Evolutionary conservation across 2,113 vertebrate genomes (phyloP), one percentile per base, ranked within the genome.

Genomic region (Eretmodus cyanostictus): DNA sequence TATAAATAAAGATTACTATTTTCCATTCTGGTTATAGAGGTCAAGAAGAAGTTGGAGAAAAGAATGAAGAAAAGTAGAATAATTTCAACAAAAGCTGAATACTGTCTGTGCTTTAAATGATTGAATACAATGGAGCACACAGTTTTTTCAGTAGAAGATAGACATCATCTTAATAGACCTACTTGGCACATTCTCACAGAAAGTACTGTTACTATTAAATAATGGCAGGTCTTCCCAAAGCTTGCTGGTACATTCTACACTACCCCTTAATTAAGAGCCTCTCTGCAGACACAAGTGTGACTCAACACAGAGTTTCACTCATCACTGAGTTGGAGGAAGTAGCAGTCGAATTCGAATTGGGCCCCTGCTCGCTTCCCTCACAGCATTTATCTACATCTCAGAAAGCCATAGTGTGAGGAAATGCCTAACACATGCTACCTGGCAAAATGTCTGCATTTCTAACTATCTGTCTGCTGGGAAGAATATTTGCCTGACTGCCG

Each of bases 391-490:
- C 88, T 86, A 40, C 82, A 85, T 84, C 84, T 88, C 82, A 53
- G 86, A 53, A 27, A 85, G 82, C 78, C 71, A 81, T 76, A 68
- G 8, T 17, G 40, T 87, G 89, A 87, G 3, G 54, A 89, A 76
- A 68, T 7, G 9, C 68, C 81, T 86, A 84, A 82, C 84, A 81
- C 63, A 84, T 49, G 55, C 59, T 24, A 38, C 55, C 84, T 93
- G 92, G 90, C 87, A 93, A 83, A 85, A 45, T 24, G 89, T 88
- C 89, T 81, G 84, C 86, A 85, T 92, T 87, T 92, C 87, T 82
- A 86, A 86, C 84, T 80, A 80, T 85, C 81, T 89, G 86, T 86
- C 87, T 90, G 88, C 85, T 91, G 80, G 89, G 66, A 89, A 61
- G 66, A 90, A 85, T 59, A 89, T 90, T 86, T 92, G 88, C 90